These are phyloP conservation scores for Agrotis segetum DNA, from an alignment of 2,888 invertebrate genomes.

Conservation along the genomic window DNA sequence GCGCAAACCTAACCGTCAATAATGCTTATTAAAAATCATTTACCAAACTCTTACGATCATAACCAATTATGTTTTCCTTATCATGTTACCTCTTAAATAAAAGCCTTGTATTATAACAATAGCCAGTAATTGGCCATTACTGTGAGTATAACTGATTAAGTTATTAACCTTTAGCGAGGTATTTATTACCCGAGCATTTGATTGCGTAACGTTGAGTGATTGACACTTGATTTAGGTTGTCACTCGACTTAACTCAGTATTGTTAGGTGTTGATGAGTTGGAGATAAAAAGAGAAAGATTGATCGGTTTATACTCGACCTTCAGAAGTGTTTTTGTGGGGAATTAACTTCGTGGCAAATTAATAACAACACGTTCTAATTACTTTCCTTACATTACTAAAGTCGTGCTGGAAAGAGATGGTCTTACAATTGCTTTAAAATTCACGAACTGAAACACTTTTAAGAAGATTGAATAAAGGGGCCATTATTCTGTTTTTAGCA, in stretches of 20 bases:
- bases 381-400: no score
- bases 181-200: slow-evolving; percentile 17
- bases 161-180: slow-evolving; percentile 14
- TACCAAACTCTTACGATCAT: background rate
- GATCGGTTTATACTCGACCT: background rate
- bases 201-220: slow-evolving; percentile 8
- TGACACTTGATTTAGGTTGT: slow-evolving; percentile 27
- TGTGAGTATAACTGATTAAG: background rate
- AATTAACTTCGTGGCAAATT: no score
- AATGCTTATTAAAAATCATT: background rate
- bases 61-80: no score
- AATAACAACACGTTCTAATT: no score
- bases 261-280: background rate
- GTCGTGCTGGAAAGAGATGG: no score
- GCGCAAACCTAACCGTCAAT: no score
- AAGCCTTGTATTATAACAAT: background rate
- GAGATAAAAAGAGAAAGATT: background rate
- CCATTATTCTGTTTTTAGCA: no score
- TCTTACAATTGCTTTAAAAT: no score
- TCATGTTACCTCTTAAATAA: background rate
- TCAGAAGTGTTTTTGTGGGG: no score
- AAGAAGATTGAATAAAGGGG: no score
- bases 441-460: no score
- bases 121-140: background rate
- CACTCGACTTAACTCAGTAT: slow-evolving; percentile 7